These are phyloP conservation scores for Eilema caniola DNA, from an alignment of 2,888 invertebrate species.

Conservation along the genomic window DNA sequence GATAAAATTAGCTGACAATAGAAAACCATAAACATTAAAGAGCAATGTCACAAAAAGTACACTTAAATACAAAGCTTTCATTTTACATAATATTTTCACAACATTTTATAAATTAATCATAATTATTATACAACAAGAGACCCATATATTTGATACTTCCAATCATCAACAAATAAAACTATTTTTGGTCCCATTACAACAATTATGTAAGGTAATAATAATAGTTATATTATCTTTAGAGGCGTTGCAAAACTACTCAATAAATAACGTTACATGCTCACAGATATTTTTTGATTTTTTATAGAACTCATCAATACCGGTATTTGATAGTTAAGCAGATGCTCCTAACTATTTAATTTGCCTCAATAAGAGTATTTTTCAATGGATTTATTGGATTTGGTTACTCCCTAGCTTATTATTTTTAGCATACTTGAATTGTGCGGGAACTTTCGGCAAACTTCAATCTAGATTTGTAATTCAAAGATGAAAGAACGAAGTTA, in stretches of 20 bases:
- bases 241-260: constrained; percentile 1
- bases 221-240: background rate
- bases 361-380: background rate
- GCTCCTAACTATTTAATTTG: no score
- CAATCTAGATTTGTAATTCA: background rate
- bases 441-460: background rate
- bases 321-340: no score
- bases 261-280: background rate
- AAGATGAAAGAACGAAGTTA: background rate
- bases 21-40: background rate
- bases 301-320: no score
- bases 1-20: no score
- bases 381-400: background rate
- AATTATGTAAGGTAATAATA: constrained; percentile 47
- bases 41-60: constrained; percentile 34
- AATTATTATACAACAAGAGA: constrained; percentile 35
- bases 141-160: constrained; percentile 33
- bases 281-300: background rate
- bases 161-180: constrained; percentile 48
- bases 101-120: constrained; percentile 20
- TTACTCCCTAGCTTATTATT: background rate
- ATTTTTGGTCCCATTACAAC: constrained; percentile 71
- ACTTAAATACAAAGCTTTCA: background rate
- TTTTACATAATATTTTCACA: constrained; percentile 23
- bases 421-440: no score